Base-by-base conservation (phyloP, 2,797 vertebrate genomes). In the Eremophila alpestris region DNA sequence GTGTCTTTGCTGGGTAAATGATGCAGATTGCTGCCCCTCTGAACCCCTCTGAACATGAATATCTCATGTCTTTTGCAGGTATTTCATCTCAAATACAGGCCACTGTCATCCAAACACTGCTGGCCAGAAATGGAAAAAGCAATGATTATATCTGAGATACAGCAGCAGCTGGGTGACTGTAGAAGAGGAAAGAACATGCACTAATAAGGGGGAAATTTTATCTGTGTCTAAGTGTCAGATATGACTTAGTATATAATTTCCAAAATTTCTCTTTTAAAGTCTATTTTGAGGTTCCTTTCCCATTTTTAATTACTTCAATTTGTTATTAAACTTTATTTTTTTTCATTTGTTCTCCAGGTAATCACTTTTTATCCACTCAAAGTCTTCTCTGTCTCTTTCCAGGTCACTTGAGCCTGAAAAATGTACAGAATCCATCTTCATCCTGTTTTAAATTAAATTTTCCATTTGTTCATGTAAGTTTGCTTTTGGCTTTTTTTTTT, bases 361-460 rank as follows among this genome's bases (percentile, higher is more conserved):
- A 96, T 89, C n/a, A 83, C 16, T 90, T 85, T 75, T 89, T 94
- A 96, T 87, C 68, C 89, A 83, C 54, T 94, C 65, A 89, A 91
- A 87, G 71, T 91, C 96, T 96, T 93, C n/a, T 91, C 78, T 90
- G 70, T 95, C 62, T 58, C 95, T 96, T 95, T 95, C 90, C 82
- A 96, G 93, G 94, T 95, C 90, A 97, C 88, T 95, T 94, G 95
- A 97, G 96, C 89, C 86, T 97, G 20, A 67, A 94, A 96, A 97
- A 97, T 95, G 91, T 34, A 36, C 40, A 94, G 80, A 95, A 97
- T 97, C 91, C 54, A 65, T 88, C 67, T 87, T 69, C 58, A 51
- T 86, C 45, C 94, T 97, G 94, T 60, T 97, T 97, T 97, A 94
- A 97, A 97, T 98, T 97, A 97, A 90, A 93, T 76, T 83, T 73